phyloP scores from a whole-genome alignment of 2,888 invertebrate genomes.

The Helleia helle region DNA sequence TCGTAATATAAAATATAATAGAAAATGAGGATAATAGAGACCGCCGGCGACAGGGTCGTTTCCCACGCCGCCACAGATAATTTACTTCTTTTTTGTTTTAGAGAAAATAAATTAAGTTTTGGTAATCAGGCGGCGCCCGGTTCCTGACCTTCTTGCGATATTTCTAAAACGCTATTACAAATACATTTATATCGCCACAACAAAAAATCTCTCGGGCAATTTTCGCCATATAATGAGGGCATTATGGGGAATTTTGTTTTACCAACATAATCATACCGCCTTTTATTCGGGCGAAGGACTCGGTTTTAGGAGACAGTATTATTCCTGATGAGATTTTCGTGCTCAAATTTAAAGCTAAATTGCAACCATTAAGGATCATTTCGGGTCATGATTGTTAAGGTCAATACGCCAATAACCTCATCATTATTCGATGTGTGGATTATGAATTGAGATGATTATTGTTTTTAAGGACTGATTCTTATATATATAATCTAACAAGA shows the following conservation, averaged over 20 bases:
- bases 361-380: conserved; percentile 64
- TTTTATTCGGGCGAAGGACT: conserved; percentile 67
- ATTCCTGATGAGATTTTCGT: conserved; percentile 71
- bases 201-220: conserved; percentile 70
- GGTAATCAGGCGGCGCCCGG: conserved; percentile 65
- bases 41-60: conserved; percentile 69
- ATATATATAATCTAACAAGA: too few species aligned
- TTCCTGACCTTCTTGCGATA: conserved; percentile 67
- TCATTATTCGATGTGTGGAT: too few species aligned
- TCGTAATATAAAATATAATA: conserved; percentile 69
- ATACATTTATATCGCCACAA: conserved; percentile 71
- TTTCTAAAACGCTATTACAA: conserved; percentile 73
- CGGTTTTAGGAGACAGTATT: conserved; percentile 68
- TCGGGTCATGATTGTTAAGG: conserved; percentile 55
- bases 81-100: conserved; percentile 51
- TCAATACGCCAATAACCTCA: conserved; percentile 32
- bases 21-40: conserved; percentile 72
- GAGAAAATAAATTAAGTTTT: conserved; percentile 71
- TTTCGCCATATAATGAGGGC: conserved; percentile 74
- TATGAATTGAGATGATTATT: too few species aligned
- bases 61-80: conserved; percentile 68
- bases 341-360: conserved; percentile 67
- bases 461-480: too few species aligned
- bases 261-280: conserved; percentile 73
- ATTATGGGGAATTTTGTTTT: conserved; percentile 73